Conservation (phyloP, 2,888 invertebrate species). For the Molorchus minor region DNA sequence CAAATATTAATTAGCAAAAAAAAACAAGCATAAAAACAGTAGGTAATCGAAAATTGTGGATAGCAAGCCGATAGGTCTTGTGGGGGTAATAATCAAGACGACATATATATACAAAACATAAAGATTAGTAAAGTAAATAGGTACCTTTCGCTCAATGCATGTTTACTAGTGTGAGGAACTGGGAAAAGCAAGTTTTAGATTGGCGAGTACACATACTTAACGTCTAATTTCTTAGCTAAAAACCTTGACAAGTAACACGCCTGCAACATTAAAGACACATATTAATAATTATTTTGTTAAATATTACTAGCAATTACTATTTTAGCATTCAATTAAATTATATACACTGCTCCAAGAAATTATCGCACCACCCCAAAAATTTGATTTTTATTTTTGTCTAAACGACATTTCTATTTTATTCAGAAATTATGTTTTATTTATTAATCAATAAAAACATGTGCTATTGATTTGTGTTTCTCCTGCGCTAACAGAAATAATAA, state of each 20-base stretch:
- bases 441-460: no score
- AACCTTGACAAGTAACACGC: slow-evolving; percentile 39
- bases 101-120: slow-evolving; percentile 6
- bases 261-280: slow-evolving; percentile 36
- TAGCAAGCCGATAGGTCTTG: neutral
- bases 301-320: no score
- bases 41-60: neutral
- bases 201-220: slow-evolving; percentile 41
- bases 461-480: no score
- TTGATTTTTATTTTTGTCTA: no score
- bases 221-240: slow-evolving; percentile 35
- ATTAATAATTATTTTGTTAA: no score
- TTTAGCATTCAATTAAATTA: no score
- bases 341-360: no score
- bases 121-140: slow-evolving; percentile 16
- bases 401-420: no score
- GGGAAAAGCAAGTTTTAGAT: slow-evolving; percentile 33
- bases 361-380: no score
- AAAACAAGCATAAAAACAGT: neutral
- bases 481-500: no score
- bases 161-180: slow-evolving; percentile 14
- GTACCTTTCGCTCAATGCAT: slow-evolving; percentile 14
- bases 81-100: neutral
- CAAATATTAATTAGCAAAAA: neutral
- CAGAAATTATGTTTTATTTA: no score